These are phyloP conservation scores for Drosophila subobscura DNA, from an alignment of 1,140 invertebrate genomes.

Conservation along the genomic window DNA sequence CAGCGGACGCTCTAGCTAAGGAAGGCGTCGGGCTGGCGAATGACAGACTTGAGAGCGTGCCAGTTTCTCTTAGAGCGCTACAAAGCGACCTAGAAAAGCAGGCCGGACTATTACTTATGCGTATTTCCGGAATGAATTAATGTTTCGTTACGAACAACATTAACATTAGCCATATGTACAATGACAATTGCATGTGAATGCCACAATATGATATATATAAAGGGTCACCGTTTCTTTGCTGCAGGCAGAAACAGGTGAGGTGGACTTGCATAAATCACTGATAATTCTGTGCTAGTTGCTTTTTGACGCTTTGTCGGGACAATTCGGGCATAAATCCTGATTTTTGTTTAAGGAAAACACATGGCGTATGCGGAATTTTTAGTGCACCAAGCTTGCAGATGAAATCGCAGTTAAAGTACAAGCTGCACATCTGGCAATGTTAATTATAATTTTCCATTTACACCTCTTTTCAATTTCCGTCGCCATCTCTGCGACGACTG, in stretches of 20 bases:
- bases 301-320: conserved; percentile 58
- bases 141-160: background rate
- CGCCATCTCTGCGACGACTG: conserved; percentile 9
- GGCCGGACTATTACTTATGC: too few species aligned
- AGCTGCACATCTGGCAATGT: conserved; percentile 62
- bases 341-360: conserved; percentile 74
- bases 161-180: conserved; percentile 26
- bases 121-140: too few species aligned
- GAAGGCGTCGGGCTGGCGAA: too few species aligned
- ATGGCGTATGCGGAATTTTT: conserved; percentile 66
- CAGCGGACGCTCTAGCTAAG: too few species aligned
- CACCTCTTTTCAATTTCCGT: conserved; percentile 57
- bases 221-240: conserved; percentile 23
- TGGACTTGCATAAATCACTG: conserved; percentile 68
- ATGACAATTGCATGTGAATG: conserved; percentile 40
- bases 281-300: conserved; percentile 11
- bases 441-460: conserved; percentile 75
- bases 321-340: conserved; percentile 72
- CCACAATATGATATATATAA: conserved; percentile 55
- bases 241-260: conserved; percentile 28
- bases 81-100: too few species aligned
- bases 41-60: too few species aligned
- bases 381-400: conserved; percentile 21
- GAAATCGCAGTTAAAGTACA: conserved; percentile 42
- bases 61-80: too few species aligned